Conservation (phyloP, 2,888 invertebrate genomes). For the Hecatera dysodea region DNA sequence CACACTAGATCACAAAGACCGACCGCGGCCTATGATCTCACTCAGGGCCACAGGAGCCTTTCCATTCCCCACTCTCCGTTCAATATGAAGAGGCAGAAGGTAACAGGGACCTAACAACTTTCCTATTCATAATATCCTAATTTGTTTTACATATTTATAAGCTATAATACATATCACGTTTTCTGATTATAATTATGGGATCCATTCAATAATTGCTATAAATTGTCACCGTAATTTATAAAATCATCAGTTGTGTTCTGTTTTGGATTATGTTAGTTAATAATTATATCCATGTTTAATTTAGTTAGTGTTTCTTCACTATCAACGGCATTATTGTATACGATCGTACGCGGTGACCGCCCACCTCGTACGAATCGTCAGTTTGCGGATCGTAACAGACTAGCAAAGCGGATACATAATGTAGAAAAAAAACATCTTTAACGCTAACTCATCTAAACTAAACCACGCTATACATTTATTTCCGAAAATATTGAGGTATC, state of each 20-base stretch:
- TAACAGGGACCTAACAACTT: constrained; percentile 24
- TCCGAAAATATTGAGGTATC: constrained; percentile 26
- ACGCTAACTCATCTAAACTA: constrained; percentile 55
- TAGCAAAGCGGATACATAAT: constrained; percentile 65
- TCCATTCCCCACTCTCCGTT: not conserved
- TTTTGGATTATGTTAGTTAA: constrained; percentile 32
- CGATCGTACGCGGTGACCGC: not conserved
- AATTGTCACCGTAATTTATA: constrained; percentile 11
- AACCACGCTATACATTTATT: constrained; percentile 42
- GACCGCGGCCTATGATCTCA: not conserved
- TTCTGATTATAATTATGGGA: constrained; percentile 47
- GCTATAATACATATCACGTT: constrained; percentile 55
- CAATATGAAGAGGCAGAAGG: constrained; percentile 6
- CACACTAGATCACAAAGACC: not conserved
- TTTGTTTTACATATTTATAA: constrained; percentile 55
- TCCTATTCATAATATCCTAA: constrained; percentile 41
- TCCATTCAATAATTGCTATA: constrained; percentile 32
- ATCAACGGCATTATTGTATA: constrained; percentile 9
- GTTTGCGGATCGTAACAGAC: constrained; percentile 59
- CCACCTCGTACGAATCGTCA: not conserved
- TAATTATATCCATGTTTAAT: constrained; percentile 32
- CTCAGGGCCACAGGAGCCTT: not conserved
- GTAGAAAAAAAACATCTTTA: constrained; percentile 56
- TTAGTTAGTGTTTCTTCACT: constrained; percentile 32
- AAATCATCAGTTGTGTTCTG: constrained; percentile 13